Evolutionary conservation across 2,888 invertebrate species (phyloP).

Genomic region (Itoplectis maculator): DNA sequence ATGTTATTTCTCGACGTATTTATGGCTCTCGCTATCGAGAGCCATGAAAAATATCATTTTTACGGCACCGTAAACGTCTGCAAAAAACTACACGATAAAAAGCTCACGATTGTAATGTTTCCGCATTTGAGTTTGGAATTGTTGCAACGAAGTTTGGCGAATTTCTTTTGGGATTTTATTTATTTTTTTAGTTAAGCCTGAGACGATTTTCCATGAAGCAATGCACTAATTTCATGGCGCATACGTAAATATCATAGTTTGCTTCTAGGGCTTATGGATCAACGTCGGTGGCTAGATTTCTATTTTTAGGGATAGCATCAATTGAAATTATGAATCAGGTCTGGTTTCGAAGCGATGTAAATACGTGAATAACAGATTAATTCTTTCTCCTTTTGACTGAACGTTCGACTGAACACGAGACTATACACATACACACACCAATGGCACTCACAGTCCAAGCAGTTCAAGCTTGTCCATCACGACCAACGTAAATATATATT

Average conservation of each 20-base stretch:
- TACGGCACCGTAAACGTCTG: slow-evolving; percentile 24
- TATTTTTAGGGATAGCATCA: not conserved
- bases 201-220: too few relatives aligned
- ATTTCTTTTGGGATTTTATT: too few relatives aligned
- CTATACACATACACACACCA: not conserved
- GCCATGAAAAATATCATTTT: slow-evolving; percentile 51
- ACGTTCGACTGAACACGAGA: not conserved
- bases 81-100: slow-evolving; percentile 32
- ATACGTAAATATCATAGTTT: too few relatives aligned
- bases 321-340: not conserved
- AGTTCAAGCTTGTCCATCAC: not conserved
- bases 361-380: not conserved
- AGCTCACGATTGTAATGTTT: slow-evolving; percentile 41
- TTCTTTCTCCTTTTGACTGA: slow-evolving; percentile 5
- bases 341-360: not conserved
- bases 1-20: slow-evolving; percentile 35
- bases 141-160: too few relatives aligned
- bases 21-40: slow-evolving; percentile 30
- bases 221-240: too few relatives aligned
- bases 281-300: not conserved
- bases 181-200: too few relatives aligned
- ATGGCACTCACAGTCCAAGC: not conserved
- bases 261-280: not conserved
- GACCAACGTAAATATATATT: slow-evolving; percentile 36
- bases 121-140: slow-evolving; percentile 22